These are phyloP conservation scores for Rhinoraja longicauda DNA, from an alignment of 2,797 vertebrate genomes.

Conservation along the genomic window DNA sequence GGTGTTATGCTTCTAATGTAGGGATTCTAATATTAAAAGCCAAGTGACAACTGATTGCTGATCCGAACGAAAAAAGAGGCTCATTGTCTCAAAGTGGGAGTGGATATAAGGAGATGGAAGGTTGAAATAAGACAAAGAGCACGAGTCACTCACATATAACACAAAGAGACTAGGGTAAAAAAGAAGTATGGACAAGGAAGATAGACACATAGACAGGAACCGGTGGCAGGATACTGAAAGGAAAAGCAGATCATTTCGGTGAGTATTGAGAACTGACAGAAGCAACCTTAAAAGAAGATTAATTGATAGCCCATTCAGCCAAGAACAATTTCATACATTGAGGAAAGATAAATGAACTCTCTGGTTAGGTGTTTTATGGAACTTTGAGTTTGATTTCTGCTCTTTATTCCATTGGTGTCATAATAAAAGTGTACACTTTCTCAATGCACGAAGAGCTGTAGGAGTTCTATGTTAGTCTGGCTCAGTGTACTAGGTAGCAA, in stretches of 20 bases:
- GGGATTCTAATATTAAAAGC: neutral
- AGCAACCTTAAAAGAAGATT: too few relatives aligned
- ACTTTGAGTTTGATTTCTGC: neutral
- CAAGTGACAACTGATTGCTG: neutral
- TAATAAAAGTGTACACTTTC: neutral
- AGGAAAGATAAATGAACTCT: neutral
- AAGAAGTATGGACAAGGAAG: neutral
- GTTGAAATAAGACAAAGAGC: too few relatives aligned
- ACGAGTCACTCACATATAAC: too few relatives aligned
- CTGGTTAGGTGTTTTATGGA: neutral
- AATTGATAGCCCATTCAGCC: too few relatives aligned
- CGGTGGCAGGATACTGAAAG: neutral
- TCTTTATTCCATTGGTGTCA: neutral
- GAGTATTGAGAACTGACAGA: neutral
- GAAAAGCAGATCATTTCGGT: neutral
- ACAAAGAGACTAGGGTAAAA: too few relatives aligned
- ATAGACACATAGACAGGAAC: neutral
- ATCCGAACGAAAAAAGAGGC: neutral
- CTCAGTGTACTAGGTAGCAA: neutral
- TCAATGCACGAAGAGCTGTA: neutral
- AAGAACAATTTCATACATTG: neutral
- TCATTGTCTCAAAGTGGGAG: neutral
- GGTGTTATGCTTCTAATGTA: neutral
- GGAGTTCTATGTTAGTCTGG: neutral
- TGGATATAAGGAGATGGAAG: neutral